Conservation (phyloP, 2,797 vertebrate genomes). For the Neopelma chrysocephalum region DNA sequence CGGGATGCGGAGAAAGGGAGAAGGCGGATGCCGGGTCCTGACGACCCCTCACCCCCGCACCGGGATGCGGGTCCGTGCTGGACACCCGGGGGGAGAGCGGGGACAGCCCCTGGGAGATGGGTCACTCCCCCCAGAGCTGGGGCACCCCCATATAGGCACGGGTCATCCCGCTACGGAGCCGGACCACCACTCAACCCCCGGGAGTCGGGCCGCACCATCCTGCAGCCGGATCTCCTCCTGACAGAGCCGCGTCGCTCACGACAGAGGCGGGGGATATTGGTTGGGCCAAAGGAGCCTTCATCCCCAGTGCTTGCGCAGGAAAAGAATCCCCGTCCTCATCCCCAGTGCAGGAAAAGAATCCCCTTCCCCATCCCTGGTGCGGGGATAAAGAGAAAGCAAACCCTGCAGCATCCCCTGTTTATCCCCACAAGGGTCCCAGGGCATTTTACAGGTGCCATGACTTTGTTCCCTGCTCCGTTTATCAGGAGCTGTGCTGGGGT, state of each 20-base stretch:
- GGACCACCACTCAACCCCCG: too few relatives aligned
- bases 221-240: fast-evolving
- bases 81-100: background rate
- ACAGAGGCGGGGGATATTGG: fast-evolving
- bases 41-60: background rate
- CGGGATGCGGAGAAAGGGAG: background rate
- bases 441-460: fast-evolving
- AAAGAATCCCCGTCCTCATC: background rate
- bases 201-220: background rate
- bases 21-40: background rate
- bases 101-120: background rate
- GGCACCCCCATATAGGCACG: background rate
- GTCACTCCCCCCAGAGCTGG: background rate
- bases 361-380: too few relatives aligned
- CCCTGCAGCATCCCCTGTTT: fast-evolving
- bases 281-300: background rate
- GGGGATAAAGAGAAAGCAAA: background rate
- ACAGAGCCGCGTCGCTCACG: fast-evolving
- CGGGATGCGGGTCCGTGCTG: background rate
- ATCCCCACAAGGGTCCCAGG: background rate
- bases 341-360: background rate
- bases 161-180: background rate
- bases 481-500: background rate
- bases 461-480: background rate
- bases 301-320: fast-evolving